A percentile compares a stretch with the other conserved stretches of the same genome.
Conservation (phyloP, 2,888 invertebrate species). For the Chalcosyrphus nemorum region DNA sequence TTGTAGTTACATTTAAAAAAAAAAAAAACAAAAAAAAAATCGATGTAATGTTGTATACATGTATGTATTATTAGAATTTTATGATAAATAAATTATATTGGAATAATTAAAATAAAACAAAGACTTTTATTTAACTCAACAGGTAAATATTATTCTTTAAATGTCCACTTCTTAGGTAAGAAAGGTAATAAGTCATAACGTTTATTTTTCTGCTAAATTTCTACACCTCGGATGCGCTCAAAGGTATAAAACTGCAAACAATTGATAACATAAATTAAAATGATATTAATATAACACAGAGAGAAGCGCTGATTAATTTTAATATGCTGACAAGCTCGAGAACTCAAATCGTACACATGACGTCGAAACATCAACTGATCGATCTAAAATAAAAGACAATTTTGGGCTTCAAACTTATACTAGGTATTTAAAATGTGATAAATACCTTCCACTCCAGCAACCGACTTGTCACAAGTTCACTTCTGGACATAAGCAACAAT, state of each 20-base stretch:
- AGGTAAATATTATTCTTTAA: no score
- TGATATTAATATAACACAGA: background rate
- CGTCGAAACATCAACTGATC: background rate
- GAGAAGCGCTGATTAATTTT: background rate
- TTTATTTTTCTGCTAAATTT: no score
- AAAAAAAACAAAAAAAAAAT: background rate
- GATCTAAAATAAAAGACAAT: background rate
- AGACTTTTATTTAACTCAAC: no score
- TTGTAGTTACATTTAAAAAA: background rate
- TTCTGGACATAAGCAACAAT: background rate
- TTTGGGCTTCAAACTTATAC: background rate
- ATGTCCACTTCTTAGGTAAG: no score
- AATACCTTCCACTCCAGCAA: background rate
- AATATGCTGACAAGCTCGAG: background rate
- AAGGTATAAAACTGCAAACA: background rate
- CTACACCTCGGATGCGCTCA: no score
- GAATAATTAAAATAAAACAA: background rate
- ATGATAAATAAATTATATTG: conserved; percentile 38
- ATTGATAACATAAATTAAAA: background rate
- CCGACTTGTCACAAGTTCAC: background rate
- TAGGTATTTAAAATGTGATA: background rate
- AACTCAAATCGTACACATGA: background rate
- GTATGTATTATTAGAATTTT: conserved; percentile 27
- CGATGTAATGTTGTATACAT: conserved; percentile 34
- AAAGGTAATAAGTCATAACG: no score